Evolutionary conservation across 2,113 vertebrate species (phyloP), one percentile per base, ranked within the genome.

Genomic region (Ailuropoda melanoleuca): DNA sequence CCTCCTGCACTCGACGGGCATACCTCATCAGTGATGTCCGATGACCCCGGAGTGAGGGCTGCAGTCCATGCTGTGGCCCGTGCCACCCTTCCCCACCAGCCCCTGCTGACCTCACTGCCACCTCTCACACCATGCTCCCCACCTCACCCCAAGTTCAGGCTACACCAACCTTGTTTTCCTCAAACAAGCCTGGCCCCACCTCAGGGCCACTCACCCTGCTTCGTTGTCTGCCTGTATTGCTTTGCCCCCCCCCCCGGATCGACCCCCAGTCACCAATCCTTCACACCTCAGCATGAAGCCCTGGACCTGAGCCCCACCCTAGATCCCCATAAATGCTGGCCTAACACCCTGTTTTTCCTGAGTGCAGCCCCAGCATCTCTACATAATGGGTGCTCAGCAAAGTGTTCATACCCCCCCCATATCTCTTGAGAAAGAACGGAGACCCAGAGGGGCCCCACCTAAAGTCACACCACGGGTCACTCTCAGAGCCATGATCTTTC

Each of bases 41-140:
- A 26, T 39, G 34, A 43, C 70, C 58, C 15, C 24, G 3, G 53
- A 66, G 48, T 3, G 11, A 14, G 75, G 19, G 3, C 0, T 29
- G 4, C 0, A 29, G 55, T 31, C 50, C 8, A 4, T 10, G 11
- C 60, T 17, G 17, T 50, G 58, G 56, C 50, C 43, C 74, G 12
- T 13, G 23, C 68, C 21, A 0, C 34, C 31, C 24, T 18, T 43
- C 43, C 0, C 0, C 0, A 31, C 34, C 10, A 31, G 34, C 68
- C 72, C 8, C 19, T 8, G 0, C 26, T 48, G 26, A 10, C 68
- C 37, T 77, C 12, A 0, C 82, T 48, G 60, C 82, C 84, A 77
- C 31, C 5, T 46, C 21, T 68, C 19, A 1, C 4, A 0, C 12
- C 11, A 1, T 0, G 24, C 7, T 48, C 58, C 34, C 31, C 24